Percentiles rank a stretch among this genome's conserved stretches.
These are phyloP conservation scores for Podilymbus podiceps DNA, from an alignment of 2,113 vertebrate genomes.

Conservation along the genomic window DNA sequence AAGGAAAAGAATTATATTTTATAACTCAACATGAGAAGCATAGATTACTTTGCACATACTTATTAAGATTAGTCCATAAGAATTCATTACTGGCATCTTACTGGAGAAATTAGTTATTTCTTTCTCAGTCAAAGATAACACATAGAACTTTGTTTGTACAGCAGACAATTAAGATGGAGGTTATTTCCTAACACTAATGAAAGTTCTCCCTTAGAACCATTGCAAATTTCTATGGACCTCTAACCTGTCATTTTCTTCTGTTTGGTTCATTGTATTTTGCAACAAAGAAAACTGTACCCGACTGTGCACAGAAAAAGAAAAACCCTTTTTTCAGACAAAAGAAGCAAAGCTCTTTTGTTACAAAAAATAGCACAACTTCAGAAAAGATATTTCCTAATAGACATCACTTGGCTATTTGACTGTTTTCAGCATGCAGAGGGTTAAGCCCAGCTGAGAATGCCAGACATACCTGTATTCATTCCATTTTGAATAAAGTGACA, in stretches of 20 bases:
- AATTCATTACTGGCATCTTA: slow-evolving; percentile 63
- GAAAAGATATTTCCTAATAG: slow-evolving; percentile 6
- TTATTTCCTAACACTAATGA: slow-evolving; percentile 67
- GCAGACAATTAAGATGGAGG: slow-evolving; percentile 63
- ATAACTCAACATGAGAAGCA: slow-evolving; percentile 56
- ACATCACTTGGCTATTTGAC: neutral
- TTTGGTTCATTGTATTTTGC: slow-evolving; percentile 55
- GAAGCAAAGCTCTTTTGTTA: slow-evolving; percentile 65
- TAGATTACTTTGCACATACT: slow-evolving; percentile 45
- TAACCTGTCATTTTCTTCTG: slow-evolving; percentile 41
- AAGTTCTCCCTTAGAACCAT: slow-evolving; percentile 44
- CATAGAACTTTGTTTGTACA: slow-evolving; percentile 56
- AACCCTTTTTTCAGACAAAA: slow-evolving; percentile 60
- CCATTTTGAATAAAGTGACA: slow-evolving; percentile 82
- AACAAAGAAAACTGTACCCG: slow-evolving; percentile 34
- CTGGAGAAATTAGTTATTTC: slow-evolving; percentile 64
- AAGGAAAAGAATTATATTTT: slow-evolving; percentile 54
- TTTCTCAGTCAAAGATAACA: slow-evolving; percentile 54
- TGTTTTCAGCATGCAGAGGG: slow-evolving; percentile 45
- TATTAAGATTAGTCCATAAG: slow-evolving; percentile 55
- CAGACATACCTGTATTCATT: slow-evolving; percentile 75
- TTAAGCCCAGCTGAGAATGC: slow-evolving; percentile 55
- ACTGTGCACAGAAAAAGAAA: slow-evolving; percentile 46
- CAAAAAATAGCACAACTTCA: slow-evolving; percentile 18
- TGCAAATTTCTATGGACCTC: slow-evolving; percentile 52